These are phyloP conservation scores for Pseudomugil gertrudae DNA, from an alignment of 2,797 vertebrate species.

Conservation along the genomic window DNA sequence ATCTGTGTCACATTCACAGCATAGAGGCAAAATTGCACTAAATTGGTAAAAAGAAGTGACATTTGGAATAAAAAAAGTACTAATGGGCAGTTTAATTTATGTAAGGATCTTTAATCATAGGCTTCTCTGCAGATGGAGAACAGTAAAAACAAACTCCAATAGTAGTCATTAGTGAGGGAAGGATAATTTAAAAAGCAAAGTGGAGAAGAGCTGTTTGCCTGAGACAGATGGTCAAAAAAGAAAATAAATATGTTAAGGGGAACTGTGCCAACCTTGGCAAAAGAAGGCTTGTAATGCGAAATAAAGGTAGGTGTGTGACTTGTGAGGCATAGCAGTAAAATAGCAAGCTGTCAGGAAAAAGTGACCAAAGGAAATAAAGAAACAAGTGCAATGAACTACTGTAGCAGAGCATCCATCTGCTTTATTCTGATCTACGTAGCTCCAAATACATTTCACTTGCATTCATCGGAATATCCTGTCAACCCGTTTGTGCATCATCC, in stretches of 20 bases:
- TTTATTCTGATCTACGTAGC: constrained; percentile 25
- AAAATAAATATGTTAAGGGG: constrained; percentile 65
- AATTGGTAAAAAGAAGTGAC: constrained; percentile 12
- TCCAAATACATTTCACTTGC: constrained; percentile 20
- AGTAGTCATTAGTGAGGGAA: constrained; percentile 48
- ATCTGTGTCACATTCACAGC: constrained; percentile 5
- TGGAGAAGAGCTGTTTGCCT: constrained; percentile 44
- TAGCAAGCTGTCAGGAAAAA: constrained; percentile 4
- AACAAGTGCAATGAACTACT: neutral
- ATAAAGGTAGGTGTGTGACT: constrained; percentile 34
- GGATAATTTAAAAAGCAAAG: constrained; percentile 46
- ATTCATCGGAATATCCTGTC: neutral
- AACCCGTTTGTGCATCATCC: neutral
- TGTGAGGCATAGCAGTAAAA: constrained; percentile 2
- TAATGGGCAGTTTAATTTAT: constrained; percentile 48
- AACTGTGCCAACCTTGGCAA: constrained; percentile 50
- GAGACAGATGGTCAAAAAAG: constrained; percentile 71
- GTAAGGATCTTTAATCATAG: constrained; percentile 54
- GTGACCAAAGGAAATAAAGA: constrained; percentile 12
- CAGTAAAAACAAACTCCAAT: constrained; percentile 47
- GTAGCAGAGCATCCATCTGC: constrained; percentile 12
- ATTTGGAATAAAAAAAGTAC: constrained; percentile 10
- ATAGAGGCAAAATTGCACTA: constrained; percentile 2
- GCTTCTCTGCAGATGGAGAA: constrained; percentile 63
- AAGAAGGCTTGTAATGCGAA: constrained; percentile 2